Evolutionary conservation across 2,113 vertebrate genomes (phyloP), one percentile per base, ranked within the genome.

Genomic region (Eudyptes chrysolophus): DNA sequence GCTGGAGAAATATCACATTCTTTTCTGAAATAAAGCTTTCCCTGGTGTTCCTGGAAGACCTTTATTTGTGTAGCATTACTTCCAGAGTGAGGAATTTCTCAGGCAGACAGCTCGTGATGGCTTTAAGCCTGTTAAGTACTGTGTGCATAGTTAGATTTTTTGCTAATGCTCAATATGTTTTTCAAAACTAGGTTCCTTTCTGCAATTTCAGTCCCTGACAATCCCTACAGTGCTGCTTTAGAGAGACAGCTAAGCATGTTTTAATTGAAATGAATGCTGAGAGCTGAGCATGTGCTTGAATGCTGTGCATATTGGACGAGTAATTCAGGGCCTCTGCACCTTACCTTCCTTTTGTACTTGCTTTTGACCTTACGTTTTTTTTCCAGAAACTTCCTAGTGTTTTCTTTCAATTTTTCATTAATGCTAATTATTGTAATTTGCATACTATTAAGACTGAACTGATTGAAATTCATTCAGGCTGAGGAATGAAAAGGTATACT

Each of bases 341-440:
- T 91, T 82, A 52, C 65, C 54, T 87, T 94, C n/a, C 38, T 92
- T 95, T 87, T 90, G 7, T 84, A 55, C 57, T 92, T 94, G 69
- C 38, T 89, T 95, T 74, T 96, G 62, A 85, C 92, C 60, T 83
- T 58, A 74, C 1, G 2, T 4, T 64, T 94, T 94, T 75, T 65
- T 60, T 26, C 9, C 74, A 83, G 19, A 72, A 95, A 80, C 24
- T 49, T 96, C 78, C 38, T 68, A 49, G 18, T 77, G 51, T 93
- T 96, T 93, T 91, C 84, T 82, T 82, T 80, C 11, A 4, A 25
- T 90, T 95, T 96, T 97, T 92, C 64, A 92, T 86, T 95, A 83
- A 77, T 90, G 54, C 68, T 96, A 92, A 93, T 97, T 84, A 84
- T 77, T 92, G 38, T 70, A 81, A 96, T 96, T 95, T 94, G 51